Evolutionary conservation across 2,888 invertebrate genomes (phyloP), one percentile per base, ranked within the genome.

Genomic region (Lasioglossum figueresi): DNA sequence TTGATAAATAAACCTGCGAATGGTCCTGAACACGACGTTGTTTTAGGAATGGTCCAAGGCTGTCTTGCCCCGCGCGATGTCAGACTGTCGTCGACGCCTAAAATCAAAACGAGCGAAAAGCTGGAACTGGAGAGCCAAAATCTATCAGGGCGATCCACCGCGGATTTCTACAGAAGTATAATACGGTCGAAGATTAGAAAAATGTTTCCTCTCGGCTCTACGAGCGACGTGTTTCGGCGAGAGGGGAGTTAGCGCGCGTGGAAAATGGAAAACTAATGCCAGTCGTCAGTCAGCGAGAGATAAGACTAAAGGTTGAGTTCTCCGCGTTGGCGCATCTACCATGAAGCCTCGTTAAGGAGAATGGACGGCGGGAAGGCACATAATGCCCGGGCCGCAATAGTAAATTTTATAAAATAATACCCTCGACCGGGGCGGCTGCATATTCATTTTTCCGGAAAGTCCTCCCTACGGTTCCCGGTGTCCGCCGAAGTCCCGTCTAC

Each of bases 381-480:
- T 89, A 89, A 89, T 86, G 82, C 82, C 79, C 52, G 43, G n/a
- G 78, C 63, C 43, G 27, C 43, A 76, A 91, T 89, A 91, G 89
- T 91, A 92, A 92, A 91, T 90, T 92, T 91, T 88, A 89, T 90
- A 90, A 92, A 92, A 92, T 91, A 92, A 92, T 93, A 90, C 87
- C 88, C 84, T 88, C 75, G 75, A 83, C 68, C 56, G 86, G 82
- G 83, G 87, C 90, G 83, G 87, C 90, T 93, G 92, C 92, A 93
- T 93, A 93, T 93, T 93, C 92, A 93, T 93, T 92, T 94, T 93
- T 93, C 93, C 93, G 92, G 91, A 91, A 84, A 84, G 84, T 76
- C 81, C 76, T 86, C 85, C 80, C 83, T 40, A 76, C 74, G 56
- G 78, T 77, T 68, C 52, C 78, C 80, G 56, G 79, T 89, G 89